A percentile compares a stretch with the other conserved stretches of the same genome.
Evolutionary conservation across 2,113 vertebrate genomes (phyloP).

Genomic region (Plectropomus leopardus): DNA sequence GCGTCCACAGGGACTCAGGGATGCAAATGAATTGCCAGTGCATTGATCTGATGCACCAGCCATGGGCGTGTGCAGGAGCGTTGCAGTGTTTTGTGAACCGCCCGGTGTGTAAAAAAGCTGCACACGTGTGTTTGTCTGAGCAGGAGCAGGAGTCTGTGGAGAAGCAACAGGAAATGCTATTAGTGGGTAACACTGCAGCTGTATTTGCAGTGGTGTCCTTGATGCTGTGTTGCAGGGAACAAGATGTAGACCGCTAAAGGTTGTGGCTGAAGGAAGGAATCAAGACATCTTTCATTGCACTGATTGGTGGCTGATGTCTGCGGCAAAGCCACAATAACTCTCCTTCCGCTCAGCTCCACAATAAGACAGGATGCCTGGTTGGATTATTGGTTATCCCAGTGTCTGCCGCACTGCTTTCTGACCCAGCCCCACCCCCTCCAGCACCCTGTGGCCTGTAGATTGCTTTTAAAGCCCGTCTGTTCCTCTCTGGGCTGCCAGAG

Average conservation of each 20-base stretch:
- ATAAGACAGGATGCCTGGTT: constrained; percentile 53
- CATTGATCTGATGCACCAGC: constrained; percentile 54
- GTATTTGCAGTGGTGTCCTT: constrained; percentile 48
- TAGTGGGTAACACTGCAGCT: constrained; percentile 51
- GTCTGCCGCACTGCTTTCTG: constrained; percentile 63
- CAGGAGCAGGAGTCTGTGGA: background rate
- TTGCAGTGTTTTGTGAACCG: constrained; percentile 27
- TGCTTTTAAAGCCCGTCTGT: constrained; percentile 73
- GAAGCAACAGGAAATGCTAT: constrained; percentile 17
- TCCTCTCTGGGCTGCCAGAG: constrained; percentile 57
- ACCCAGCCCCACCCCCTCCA: constrained; percentile 60
- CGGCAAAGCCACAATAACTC: background rate
- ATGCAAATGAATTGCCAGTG: constrained; percentile 52
- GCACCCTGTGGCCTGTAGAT: constrained; percentile 62
- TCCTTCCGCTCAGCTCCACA: constrained; percentile 40
- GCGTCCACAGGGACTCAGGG: background rate
- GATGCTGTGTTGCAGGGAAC: background rate
- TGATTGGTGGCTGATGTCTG: constrained; percentile 32
- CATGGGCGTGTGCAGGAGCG: constrained; percentile 37
- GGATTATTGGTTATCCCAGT: constrained; percentile 67
- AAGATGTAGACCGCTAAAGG: background rate
- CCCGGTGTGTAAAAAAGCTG: background rate
- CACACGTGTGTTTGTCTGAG: background rate
- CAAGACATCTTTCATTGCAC: background rate
- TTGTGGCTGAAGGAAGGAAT: background rate